Evolutionary conservation across 2,888 invertebrate genomes (phyloP).

Genomic region (Autographa pulchrina): DNA sequence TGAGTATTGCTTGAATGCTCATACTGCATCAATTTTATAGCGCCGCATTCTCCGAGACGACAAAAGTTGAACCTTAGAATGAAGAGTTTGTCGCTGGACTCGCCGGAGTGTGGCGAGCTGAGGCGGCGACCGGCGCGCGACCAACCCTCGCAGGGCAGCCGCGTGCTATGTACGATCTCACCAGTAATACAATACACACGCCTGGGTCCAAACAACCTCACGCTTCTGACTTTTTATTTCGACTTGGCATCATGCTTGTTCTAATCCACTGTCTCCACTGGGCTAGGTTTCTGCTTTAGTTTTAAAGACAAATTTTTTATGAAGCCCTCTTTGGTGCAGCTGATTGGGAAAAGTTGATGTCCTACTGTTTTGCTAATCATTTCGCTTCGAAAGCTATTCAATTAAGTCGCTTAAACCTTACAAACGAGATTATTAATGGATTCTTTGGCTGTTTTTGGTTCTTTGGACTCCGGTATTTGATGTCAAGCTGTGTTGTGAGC

Average conservation of each 20-base stretch:
- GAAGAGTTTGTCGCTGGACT: constrained; percentile 99
- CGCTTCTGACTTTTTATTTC: constrained; percentile 43
- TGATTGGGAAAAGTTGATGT: constrained; percentile 25
- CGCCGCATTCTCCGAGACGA: constrained; percentile 98
- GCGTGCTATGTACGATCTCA: constrained; percentile 90
- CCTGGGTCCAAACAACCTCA: constrained; percentile 81
- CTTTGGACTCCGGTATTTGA: constrained; percentile 78
- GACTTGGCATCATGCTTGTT: constrained; percentile 22
- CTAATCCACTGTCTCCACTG: constrained; percentile 10
- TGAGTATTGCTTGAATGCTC: constrained; percentile 70
- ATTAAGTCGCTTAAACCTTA: constrained; percentile 16
- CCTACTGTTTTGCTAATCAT: constrained; percentile 31
- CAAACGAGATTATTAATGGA: constrained; percentile 7
- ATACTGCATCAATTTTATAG: constrained; percentile 90
- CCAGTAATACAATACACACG: constrained; percentile 69
- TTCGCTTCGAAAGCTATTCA: constrained; percentile 30
- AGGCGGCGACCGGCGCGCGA: constrained; percentile 91
- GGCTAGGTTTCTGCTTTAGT: neutral
- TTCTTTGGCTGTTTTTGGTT: constrained; percentile 62
- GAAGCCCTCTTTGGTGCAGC: neutral
- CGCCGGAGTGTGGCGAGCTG: constrained; percentile 96
- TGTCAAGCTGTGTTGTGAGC: constrained; percentile 79
- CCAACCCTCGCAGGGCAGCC: constrained; percentile 88
- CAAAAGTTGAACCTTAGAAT: constrained; percentile 99
- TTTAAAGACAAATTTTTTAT: neutral